Percentiles rank a stretch among this genome's conserved stretches.
Evolutionary conservation across 2,888 invertebrate species (phyloP).

Genomic region (Drosophila villosipedis): DNA sequence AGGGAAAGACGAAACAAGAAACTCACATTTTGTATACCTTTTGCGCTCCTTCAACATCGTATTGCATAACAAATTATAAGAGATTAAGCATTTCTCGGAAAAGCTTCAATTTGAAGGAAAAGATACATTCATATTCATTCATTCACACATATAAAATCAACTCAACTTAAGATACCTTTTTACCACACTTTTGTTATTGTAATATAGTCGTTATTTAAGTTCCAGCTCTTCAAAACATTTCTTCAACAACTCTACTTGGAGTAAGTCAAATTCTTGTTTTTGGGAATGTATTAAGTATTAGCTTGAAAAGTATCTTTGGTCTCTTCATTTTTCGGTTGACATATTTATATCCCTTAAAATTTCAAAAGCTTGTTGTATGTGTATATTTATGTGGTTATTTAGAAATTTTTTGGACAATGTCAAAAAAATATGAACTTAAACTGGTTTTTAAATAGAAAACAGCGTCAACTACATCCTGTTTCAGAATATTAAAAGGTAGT

Average conservation of each 20-base stretch:
- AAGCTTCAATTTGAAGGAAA: neutral
- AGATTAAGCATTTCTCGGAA: slow-evolving; percentile 1
- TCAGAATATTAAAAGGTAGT: neutral
- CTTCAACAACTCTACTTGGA: neutral
- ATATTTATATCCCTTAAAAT: neutral
- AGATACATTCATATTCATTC: neutral
- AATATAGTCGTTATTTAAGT: neutral
- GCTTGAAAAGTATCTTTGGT: neutral
- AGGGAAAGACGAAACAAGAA: neutral
- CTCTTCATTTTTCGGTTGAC: neutral
- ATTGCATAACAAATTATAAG: slow-evolving; percentile 6
- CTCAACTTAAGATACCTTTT: neutral
- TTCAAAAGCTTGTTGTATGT: neutral
- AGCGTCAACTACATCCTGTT: neutral
- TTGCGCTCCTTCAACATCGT: neutral
- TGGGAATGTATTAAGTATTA: neutral
- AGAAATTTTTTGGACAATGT: neutral
- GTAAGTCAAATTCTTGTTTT: neutral
- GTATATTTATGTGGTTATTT: neutral
- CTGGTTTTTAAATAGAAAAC: neutral
- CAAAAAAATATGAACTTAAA: neutral
- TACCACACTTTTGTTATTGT: no score
- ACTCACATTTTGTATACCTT: neutral
- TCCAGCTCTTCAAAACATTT: neutral
- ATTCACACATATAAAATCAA: no score